Base-by-base conservation (phyloP, 2,888 invertebrate species). In the Boloria euphrosyne region DNA sequence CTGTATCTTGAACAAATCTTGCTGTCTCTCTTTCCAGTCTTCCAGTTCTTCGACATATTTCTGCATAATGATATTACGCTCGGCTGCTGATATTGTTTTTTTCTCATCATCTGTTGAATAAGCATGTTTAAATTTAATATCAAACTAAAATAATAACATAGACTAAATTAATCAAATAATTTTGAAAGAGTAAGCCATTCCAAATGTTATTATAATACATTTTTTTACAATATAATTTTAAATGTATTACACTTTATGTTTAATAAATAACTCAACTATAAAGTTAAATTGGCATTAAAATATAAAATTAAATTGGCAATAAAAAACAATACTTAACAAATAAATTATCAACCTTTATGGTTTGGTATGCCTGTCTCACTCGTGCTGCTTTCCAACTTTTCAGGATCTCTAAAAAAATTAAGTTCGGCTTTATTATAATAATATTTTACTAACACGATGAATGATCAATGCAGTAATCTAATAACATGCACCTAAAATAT, bases 21-120 rank as follows among this genome's bases (percentile, higher is more conserved):
- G 94, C 76, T 96, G 94, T 31, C 93, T 90, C 69, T 94, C 93
- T 77, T 96, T 96, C 96, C 96, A 96, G 27, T 94, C 94, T 76
- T 95, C 95, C 1, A 96, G 84, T 69, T 96, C 95, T 46, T 94
- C 92, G 0, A 96, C 93, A 73, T 94, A 93, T 81, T 93, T 93
- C 73, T 88, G 85, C 84, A 92, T 84, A 5, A 90, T 74, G 0
- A 77, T 71, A 31, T 86, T 84, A 0, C 90, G 82, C 4, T 91
- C 89, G 5, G 68, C 59, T 0, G 77, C 57, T 2, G 87, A 71
- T 14, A 90, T 67, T 0, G 72, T 74, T 18, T 57, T 59, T 55
- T 82, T 84, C 0, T 86, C 76, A 59, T 74, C 65, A 0, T 87
- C 90, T 86, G 73, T 18, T 16, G 46, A 43, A 22, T 18, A 17